phyloP scores from a whole-genome alignment of 2,113 vertebrate genomes.

The Callaeas wilsoni region DNA sequence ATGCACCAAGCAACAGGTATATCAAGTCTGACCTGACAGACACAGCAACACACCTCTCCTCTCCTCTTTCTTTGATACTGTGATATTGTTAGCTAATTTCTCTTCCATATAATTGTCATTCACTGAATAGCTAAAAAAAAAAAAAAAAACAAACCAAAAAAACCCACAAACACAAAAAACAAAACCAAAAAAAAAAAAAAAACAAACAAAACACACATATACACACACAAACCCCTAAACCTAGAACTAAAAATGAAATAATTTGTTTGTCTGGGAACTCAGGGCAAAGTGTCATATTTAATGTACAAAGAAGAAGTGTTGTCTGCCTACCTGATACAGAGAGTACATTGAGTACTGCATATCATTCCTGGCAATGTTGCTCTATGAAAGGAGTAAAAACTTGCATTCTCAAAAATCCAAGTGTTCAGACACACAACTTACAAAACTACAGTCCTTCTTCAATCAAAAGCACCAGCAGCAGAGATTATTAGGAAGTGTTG shows the following conservation, averaged over 20 bases:
- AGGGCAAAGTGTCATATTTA: background rate
- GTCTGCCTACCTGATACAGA: background rate
- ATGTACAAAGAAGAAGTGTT: background rate
- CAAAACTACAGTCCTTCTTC: background rate
- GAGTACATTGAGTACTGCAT: background rate
- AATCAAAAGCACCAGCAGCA: background rate
- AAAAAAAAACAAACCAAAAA: background rate
- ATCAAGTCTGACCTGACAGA: background rate
- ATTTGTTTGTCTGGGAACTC: background rate
- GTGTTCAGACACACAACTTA: background rate
- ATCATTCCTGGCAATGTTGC: background rate
- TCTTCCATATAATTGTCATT: background rate
- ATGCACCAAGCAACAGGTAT: background rate
- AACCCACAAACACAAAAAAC: no score
- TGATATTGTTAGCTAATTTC: background rate
- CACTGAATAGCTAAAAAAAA: background rate
- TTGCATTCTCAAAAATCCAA: background rate
- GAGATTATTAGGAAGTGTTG: background rate
- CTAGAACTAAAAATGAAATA: background rate
- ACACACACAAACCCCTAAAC: background rate
- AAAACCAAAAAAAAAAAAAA: no score
- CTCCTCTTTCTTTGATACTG: background rate
- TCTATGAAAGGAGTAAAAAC: background rate
- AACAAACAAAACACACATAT: background rate
- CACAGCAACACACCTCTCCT: background rate